Conservation (phyloP, 2,888 invertebrate species). For the Clostera curtula region DNA sequence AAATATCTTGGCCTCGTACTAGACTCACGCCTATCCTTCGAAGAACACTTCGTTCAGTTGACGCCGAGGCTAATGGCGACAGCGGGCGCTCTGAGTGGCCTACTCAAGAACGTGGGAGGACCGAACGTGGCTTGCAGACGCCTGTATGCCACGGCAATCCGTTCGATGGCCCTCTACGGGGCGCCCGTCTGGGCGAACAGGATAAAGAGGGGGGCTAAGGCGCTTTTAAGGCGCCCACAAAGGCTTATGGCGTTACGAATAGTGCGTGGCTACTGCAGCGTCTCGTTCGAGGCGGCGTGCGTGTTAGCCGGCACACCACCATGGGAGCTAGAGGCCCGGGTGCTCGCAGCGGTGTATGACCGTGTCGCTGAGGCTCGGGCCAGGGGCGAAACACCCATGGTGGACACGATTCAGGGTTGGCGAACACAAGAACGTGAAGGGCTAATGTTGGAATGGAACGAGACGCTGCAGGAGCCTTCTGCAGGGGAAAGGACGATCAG, state of each 20-base stretch:
- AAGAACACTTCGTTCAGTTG: neutral
- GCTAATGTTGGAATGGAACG: neutral
- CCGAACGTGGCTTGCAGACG: neutral
- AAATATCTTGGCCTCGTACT: constrained; percentile 1
- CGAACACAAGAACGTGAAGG: neutral
- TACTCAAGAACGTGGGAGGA: neutral
- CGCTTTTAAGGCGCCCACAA: neutral
- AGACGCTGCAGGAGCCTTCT: neutral
- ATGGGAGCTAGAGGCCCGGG: neutral
- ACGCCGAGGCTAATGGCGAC: neutral
- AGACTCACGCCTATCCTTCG: neutral
- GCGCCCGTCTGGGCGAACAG: neutral
- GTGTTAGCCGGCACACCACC: neutral
- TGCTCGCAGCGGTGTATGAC: neutral
- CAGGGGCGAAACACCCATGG: constrained; percentile 5
- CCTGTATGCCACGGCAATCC: neutral
- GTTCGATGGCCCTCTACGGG: too few relatives aligned
- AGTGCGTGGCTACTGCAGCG: neutral
- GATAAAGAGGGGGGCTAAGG: neutral
- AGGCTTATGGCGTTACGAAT: neutral
- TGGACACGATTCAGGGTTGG: neutral
- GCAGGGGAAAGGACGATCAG: neutral
- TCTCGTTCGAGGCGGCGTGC: neutral
- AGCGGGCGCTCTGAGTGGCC: neutral
- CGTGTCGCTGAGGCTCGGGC: neutral